Conservation (phyloP, 2,797 vertebrate species). For the Valencia hispanica region DNA sequence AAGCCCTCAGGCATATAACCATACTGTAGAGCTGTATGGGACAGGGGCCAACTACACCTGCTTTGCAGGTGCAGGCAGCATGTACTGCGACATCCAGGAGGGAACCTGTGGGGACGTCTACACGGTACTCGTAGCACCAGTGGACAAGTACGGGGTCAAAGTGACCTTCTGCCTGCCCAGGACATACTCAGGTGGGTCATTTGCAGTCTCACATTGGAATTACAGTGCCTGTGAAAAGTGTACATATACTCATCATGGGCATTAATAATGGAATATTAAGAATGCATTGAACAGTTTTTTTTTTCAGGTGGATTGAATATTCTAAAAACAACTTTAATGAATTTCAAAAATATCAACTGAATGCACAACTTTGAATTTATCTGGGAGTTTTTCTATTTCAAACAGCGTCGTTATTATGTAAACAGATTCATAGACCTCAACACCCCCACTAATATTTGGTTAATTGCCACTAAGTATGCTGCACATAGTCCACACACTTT, state of each 20-base stretch:
- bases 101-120: conserved; percentile 89
- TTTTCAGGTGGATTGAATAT: background rate
- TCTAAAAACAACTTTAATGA: background rate
- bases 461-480: too few species aligned
- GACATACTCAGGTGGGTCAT: conserved; percentile 87
- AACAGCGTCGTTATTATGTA: background rate
- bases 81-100: conserved; percentile 84
- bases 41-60: conserved; percentile 89
- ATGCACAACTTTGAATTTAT: background rate
- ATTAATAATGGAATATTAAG: background rate
- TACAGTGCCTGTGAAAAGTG: background rate
- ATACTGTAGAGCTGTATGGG: conserved; percentile 83
- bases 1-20: conserved; percentile 71
- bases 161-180: conserved; percentile 88
- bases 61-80: conserved; percentile 68
- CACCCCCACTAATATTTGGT: too few species aligned
- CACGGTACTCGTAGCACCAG: conserved; percentile 85
- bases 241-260: background rate
- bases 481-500: too few species aligned
- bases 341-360: background rate
- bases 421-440: background rate
- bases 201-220: background rate
- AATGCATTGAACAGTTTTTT: background rate
- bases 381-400: background rate
- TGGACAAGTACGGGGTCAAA: conserved; percentile 75